Conservation (phyloP, 2,888 invertebrate species). For the Drosophila neutralis region DNA sequence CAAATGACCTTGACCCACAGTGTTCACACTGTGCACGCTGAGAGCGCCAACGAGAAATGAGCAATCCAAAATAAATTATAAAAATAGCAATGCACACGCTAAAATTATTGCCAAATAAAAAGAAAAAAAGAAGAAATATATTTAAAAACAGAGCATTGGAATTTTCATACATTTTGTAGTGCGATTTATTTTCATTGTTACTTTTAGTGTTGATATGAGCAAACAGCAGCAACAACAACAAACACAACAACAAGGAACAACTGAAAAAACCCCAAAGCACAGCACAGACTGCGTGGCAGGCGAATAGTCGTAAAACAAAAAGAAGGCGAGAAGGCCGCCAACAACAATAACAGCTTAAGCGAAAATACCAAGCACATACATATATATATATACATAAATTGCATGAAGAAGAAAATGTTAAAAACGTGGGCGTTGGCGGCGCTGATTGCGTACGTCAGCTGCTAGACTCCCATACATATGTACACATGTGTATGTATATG, state of each 20-base stretch:
- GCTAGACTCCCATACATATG: neutral
- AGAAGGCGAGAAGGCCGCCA: slow-evolving; percentile 14
- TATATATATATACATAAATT: neutral
- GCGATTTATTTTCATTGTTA: slow-evolving; percentile 36
- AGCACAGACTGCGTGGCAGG: slow-evolving; percentile 59
- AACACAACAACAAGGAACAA: neutral
- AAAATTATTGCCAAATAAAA: slow-evolving; percentile 22
- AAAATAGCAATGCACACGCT: slow-evolving; percentile 39
- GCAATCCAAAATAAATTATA: slow-evolving; percentile 33
- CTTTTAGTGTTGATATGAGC: slow-evolving; percentile 41
- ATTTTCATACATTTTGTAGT: slow-evolving; percentile 13
- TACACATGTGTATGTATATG: neutral
- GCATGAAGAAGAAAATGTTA: slow-evolving; percentile 36
- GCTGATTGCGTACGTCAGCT: slow-evolving; percentile 39
- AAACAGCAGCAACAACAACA: slow-evolving; percentile 28
- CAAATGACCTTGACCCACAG: slow-evolving; percentile 56
- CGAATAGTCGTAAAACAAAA: slow-evolving; percentile 42
- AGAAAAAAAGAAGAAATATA: neutral
- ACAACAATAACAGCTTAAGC: slow-evolving; percentile 24
- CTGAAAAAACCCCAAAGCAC: slow-evolving; percentile 14
- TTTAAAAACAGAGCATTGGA: slow-evolving; percentile 10
- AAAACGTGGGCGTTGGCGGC: slow-evolving; percentile 63
- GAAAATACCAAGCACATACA: slow-evolving; percentile 23
- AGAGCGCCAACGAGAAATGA: slow-evolving; percentile 8
- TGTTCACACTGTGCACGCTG: neutral